A percentile compares a stretch with the other conserved stretches of the same genome.
Evolutionary conservation across 2,888 invertebrate species (phyloP).

Genomic region (Ectemnius lituratus): DNA sequence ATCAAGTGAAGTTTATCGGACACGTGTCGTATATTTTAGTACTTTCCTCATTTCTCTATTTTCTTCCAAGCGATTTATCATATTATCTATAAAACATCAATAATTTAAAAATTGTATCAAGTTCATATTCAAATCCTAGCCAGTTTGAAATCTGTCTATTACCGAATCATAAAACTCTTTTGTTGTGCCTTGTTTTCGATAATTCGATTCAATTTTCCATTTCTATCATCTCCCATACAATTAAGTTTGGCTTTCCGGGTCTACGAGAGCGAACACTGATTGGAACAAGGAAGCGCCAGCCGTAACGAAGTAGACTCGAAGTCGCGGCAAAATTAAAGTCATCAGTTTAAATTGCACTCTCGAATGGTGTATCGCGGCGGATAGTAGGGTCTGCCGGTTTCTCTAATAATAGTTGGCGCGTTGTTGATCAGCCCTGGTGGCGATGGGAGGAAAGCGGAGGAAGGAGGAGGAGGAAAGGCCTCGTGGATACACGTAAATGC

Average conservation of each 20-base stretch:
- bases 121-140: too few species aligned
- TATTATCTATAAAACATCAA: too few species aligned
- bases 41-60: too few species aligned
- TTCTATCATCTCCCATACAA: neutral
- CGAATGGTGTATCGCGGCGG: conserved; percentile 25
- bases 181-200: too few species aligned
- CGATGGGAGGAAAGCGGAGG: too few species aligned
- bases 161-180: too few species aligned
- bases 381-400: conserved; percentile 35
- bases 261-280: neutral
- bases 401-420: conserved; percentile 57
- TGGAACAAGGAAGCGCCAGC: neutral
- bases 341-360: conserved; percentile 39
- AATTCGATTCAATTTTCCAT: neutral
- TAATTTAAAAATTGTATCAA: too few species aligned
- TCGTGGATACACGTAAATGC: conserved; percentile 48
- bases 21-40: too few species aligned
- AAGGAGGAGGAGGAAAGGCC: conserved; percentile 32
- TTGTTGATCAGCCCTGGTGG: conserved; percentile 44
- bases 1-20: too few species aligned
- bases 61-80: too few species aligned
- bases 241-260: neutral
- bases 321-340: conserved; percentile 11
- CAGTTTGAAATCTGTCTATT: too few species aligned
- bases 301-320: neutral